These are phyloP conservation scores for Brachymystax lenok DNA, from an alignment of 2,797 vertebrate species.

Conservation along the genomic window DNA sequence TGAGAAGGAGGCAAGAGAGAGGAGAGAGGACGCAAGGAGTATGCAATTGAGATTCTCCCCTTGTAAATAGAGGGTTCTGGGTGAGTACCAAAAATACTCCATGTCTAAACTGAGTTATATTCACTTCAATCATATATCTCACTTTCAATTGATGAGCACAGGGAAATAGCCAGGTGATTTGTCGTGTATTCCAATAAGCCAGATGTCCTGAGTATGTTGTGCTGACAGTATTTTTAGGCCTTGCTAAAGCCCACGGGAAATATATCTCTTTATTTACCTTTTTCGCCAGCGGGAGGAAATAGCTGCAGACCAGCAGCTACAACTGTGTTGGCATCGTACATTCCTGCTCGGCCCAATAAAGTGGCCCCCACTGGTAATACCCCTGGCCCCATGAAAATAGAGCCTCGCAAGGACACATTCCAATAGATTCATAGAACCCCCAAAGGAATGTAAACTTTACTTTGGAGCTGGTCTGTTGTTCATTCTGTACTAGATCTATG, in stretches of 20 bases:
- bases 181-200: not conserved
- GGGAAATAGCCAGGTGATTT: not conserved
- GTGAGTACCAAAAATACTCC: not conserved
- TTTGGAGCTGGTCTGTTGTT: slow-evolving; percentile 66
- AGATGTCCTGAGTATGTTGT: slow-evolving; percentile 23
- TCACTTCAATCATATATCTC: not conserved
- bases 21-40: too few species aligned
- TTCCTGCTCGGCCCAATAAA: slow-evolving; percentile 44
- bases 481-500: slow-evolving; percentile 34
- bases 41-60: too few species aligned
- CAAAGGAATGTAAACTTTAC: slow-evolving; percentile 79
- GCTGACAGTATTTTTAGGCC: slow-evolving; percentile 50
- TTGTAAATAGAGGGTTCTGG: not conserved
- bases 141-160: not conserved
- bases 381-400: not conserved
- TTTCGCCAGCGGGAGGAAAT: slow-evolving; percentile 48
- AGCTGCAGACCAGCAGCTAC: slow-evolving; percentile 36
- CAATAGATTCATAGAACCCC: slow-evolving; percentile 44
- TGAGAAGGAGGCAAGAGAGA: too few species aligned
- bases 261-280: slow-evolving; percentile 53
- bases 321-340: slow-evolving; percentile 40
- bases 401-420: slow-evolving; percentile 20
- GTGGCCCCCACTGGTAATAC: slow-evolving; percentile 18
- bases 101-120: not conserved
- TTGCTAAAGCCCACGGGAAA: slow-evolving; percentile 32